Percentiles rank a stretch among this genome's conserved stretches.
Conservation (phyloP, 2,113 vertebrate genomes). For the Sminthopsis crassicaudata region DNA sequence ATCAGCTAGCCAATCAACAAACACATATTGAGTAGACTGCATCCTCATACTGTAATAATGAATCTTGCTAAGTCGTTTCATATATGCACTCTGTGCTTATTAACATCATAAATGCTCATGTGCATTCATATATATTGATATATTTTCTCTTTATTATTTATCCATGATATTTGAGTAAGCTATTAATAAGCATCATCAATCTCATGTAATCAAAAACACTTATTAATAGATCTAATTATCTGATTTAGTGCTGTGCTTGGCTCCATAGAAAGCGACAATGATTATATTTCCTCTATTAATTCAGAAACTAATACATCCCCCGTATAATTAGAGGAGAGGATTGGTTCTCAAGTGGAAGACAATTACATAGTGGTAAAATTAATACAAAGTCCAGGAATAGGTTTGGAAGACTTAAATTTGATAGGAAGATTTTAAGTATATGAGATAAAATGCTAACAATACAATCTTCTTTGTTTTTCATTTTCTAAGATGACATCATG, state of each 20-base stretch:
- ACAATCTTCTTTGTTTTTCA: neutral
- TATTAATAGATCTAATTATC: neutral
- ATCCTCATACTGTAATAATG: neutral
- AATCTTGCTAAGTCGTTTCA: neutral
- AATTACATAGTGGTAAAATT: neutral
- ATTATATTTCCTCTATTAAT: neutral
- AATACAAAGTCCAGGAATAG: neutral
- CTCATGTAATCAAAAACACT: neutral
- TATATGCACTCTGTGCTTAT: neutral
- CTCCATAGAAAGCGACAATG: neutral
- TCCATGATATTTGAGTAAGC: neutral
- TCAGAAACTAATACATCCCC: neutral
- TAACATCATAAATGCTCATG: neutral
- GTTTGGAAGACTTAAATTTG: neutral
- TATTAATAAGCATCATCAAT: neutral
- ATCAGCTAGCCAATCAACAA: neutral
- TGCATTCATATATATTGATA: neutral
- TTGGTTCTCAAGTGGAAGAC: neutral
- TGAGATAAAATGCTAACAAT: neutral
- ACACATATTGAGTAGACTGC: neutral
- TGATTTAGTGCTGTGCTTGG: neutral
- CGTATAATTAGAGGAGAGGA: neutral
- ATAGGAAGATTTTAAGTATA: neutral
- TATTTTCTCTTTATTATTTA: neutral
- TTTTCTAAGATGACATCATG: too few species aligned